Percentiles rank a stretch among this genome's conserved stretches.
These are phyloP conservation scores for Cotesia typhae DNA, from an alignment of 1,140 invertebrate species.

Conservation along the genomic window DNA sequence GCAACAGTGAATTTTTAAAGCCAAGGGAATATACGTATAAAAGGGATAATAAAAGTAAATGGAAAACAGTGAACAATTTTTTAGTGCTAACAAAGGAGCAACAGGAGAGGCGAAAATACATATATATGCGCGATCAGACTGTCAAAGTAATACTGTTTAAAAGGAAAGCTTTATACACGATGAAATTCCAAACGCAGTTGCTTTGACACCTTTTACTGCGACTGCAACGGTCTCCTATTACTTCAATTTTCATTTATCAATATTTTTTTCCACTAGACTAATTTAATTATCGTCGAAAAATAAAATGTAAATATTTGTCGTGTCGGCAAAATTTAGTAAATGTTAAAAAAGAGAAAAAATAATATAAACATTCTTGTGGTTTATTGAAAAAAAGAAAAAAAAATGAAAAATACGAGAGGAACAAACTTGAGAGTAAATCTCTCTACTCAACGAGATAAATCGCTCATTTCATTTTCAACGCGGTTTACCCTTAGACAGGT, in stretches of 20 bases:
- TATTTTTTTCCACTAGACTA: not conserved
- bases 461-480: conserved; percentile 45
- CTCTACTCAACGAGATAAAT: conserved; percentile 43
- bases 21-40: too few relatives aligned
- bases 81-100: conserved; percentile 3
- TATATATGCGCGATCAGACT: not conserved
- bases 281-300: too few relatives aligned
- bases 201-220: conserved; percentile 8
- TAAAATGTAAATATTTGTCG: too few relatives aligned
- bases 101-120: not conserved
- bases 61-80: not conserved
- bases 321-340: too few relatives aligned
- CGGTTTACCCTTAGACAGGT: conserved; percentile 35
- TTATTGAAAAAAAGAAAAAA: not conserved
- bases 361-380: too few relatives aligned
- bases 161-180: not conserved
- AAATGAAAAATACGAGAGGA: not conserved
- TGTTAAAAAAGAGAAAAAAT: too few relatives aligned
- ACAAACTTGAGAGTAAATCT: not conserved
- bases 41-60: too few relatives aligned
- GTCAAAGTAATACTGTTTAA: conserved; percentile 1
- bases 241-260: not conserved
- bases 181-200: conserved; percentile 11
- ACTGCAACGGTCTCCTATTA: not conserved
- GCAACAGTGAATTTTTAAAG: too few relatives aligned